Evolutionary conservation across 2,888 invertebrate genomes (phyloP), one percentile per base, ranked within the genome.

Genomic region (Calameuta idolon): DNA sequence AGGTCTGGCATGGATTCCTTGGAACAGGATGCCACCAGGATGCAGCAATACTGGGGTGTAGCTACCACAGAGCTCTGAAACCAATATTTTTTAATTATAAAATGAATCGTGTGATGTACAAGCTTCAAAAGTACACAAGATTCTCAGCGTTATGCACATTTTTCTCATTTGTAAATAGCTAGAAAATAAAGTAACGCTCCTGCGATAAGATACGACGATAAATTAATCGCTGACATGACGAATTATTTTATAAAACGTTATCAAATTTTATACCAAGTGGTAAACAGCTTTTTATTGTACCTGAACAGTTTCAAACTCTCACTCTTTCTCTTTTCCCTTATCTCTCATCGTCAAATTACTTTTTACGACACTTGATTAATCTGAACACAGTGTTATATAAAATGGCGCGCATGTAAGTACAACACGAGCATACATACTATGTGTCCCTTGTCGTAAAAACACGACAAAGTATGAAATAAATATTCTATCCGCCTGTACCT

Each of bases 1-100:
- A 93, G 96, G 85, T 69, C 79, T 71, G 93, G 93, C 77, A 93
- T 95, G 84, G 97, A 97, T 87, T 96, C 96, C 0, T 92, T 96
- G 82, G 97, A 97, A 87, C 94, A 96, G 81, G 97, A 97, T 88
- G 94, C 94, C 77, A 86, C 89, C n/a, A 94, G 97, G 77, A 97
- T 97, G 96, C 96, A 97, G 85, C 97, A 97, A 87, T 97, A 97
- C 92, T 97, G 97, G 97, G 97, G 97, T 76, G 96, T 97, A 74
- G 96, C 97, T 23, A 97, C 97, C 1, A 97, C 97, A 0, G 97
- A 97, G 91, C 92, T 97, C 83, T 97, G 93, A n/a, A n/a, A 33
- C 4, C 71, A 30, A 68, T 55, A 35, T 30, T 77, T 77, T 76
- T n/a, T 69, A 55, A 23, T 74, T 73, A 31, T 35, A 55, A 55